Conservation (phyloP, 2,888 invertebrate species). For the Vandiemenella viatica region DNA sequence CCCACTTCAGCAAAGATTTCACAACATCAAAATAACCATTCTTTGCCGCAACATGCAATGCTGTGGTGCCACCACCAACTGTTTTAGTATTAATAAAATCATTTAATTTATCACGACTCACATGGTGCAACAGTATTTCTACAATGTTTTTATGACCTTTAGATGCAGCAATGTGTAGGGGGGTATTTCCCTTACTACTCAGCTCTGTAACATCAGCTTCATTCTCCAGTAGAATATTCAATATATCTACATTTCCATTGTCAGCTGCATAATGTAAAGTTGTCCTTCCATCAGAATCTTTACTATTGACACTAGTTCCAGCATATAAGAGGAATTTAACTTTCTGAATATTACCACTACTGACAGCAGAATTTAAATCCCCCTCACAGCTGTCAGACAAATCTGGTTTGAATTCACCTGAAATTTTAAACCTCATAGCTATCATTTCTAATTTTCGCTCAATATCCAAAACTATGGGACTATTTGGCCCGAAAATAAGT, state of each 20-base stretch:
- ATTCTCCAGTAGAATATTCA: no score
- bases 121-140: no score
- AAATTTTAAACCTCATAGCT: background rate
- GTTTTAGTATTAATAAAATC: no score
- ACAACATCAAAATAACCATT: slow-evolving; percentile 15
- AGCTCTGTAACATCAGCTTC: slow-evolving; percentile 3
- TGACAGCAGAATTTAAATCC: background rate
- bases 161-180: slow-evolving; percentile 2
- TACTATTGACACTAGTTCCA: no score
- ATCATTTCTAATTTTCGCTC: no score
- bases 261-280: no score
- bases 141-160: no score
- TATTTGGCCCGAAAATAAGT: slow-evolving; percentile 5
- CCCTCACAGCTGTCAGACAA: background rate
- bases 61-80: slow-evolving; percentile 11
- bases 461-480: slow-evolving; percentile 3
- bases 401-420: background rate
- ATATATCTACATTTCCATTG: no score
- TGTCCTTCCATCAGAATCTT: no score
- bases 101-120: no score
- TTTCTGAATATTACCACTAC: background rate
- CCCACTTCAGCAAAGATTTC: slow-evolving; percentile 15
- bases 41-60: slow-evolving; percentile 18
- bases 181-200: background rate
- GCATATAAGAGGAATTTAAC: background rate